Conservation (phyloP, 1,140 invertebrate species). For the Tribolium castaneum region DNA sequence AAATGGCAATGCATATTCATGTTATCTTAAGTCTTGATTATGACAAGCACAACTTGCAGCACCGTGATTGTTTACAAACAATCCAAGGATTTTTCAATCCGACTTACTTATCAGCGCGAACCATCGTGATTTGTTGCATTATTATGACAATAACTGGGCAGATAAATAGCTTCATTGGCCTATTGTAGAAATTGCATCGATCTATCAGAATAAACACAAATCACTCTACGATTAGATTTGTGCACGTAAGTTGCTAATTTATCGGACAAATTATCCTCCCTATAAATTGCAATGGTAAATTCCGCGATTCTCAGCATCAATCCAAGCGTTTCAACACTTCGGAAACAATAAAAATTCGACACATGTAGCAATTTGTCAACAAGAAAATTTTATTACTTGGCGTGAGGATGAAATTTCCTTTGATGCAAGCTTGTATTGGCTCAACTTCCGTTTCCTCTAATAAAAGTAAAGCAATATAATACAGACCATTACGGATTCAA, state of each 20-base stretch:
- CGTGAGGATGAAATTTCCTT: neutral
- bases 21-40: constrained; percentile 12
- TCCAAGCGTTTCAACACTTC: neutral
- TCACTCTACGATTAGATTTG: constrained; percentile 2
- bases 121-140: no score
- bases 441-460: neutral
- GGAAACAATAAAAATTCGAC: neutral
- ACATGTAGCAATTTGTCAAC: neutral
- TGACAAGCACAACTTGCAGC: neutral
- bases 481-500: neutral
- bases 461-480: neutral
- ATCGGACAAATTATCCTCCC: neutral
- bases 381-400: constrained; percentile 5
- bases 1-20: constrained; percentile 30
- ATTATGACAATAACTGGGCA: no score
- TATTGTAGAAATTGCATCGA: neutral
- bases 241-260: neutral
- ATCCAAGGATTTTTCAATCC: neutral
- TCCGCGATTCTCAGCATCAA: neutral
- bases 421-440: neutral
- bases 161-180: neutral
- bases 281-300: neutral
- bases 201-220: neutral
- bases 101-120: no score
- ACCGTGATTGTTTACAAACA: neutral